These are phyloP conservation scores for Halisarca cf. caerulea DNA, from an alignment of 37 sponge, comb jelly and placozoan genomes.

Conservation along the genomic window DNA sequence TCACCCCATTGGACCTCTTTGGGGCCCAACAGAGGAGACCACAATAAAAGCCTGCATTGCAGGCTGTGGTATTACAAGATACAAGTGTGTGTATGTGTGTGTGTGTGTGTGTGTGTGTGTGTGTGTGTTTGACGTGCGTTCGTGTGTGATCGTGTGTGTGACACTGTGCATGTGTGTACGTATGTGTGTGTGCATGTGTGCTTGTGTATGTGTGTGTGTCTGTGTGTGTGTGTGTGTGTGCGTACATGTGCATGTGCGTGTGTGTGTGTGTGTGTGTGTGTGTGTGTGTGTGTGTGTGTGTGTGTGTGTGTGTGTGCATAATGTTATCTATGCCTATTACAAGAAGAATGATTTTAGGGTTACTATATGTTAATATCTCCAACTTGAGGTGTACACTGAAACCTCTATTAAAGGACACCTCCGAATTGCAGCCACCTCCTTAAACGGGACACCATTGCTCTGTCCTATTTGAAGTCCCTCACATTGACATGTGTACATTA, in stretches of 20 bases:
- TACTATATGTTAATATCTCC: no score
- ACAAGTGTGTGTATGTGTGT: neutral
- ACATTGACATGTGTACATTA: no score
- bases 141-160: conserved; percentile 9
- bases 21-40: neutral
- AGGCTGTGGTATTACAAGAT: no score
- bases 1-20: neutral
- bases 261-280: conserved; percentile 33
- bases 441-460: no score
- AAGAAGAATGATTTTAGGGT: no score
- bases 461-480: no score
- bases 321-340: no score
- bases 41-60: conserved; percentile 10
- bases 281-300: conserved; percentile 32
- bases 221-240: conserved; percentile 26
- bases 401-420: no score
- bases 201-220: conserved; percentile 4
- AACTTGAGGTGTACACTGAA: no score
- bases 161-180: conserved; percentile 33
- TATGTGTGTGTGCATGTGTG: conserved; percentile 21
- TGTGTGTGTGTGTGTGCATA: neutral
- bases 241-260: conserved; percentile 21
- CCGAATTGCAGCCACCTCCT: no score
- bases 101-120: conserved; percentile 4
- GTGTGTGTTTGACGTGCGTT: neutral